Evolutionary conservation across 2,888 invertebrate species (phyloP).

Genomic region (Plagodis dolabraria): DNA sequence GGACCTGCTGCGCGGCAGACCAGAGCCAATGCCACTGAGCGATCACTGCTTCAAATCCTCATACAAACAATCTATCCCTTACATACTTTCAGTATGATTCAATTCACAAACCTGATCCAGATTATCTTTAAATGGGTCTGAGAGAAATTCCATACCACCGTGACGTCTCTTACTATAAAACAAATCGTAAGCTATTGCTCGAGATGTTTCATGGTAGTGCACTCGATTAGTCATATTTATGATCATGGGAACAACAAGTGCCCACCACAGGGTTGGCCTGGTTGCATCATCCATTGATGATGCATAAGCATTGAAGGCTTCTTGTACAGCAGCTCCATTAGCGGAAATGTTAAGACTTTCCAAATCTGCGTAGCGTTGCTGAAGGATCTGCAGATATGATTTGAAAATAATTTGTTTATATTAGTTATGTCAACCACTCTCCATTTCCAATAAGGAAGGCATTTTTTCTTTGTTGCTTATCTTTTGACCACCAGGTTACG

Average conservation of each 20-base stretch:
- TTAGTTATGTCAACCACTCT: neutral
- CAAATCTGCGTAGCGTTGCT: neutral
- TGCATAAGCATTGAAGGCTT: slow-evolving; percentile 6
- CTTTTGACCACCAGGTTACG: no score
- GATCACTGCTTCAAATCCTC: no score
- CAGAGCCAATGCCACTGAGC: no score
- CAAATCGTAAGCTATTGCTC: neutral
- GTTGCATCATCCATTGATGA: slow-evolving; percentile 3
- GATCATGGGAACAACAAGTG: neutral
- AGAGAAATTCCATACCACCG: neutral
- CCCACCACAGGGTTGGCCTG: slow-evolving; percentile 11
- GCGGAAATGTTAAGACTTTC: slow-evolving; percentile 5
- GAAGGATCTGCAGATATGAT: neutral
- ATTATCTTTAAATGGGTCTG: neutral
- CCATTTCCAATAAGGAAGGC: no score
- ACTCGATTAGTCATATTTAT: neutral
- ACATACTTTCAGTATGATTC: no score
- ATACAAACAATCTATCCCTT: no score
- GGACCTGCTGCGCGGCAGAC: no score
- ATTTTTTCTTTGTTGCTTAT: no score
- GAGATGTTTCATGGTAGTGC: neutral
- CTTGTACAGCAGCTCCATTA: slow-evolving; percentile 4
- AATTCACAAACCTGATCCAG: neutral
- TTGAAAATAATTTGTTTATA: no score
- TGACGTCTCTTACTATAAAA: neutral